Percentiles rank a stretch among this genome's conserved stretches.
These are phyloP conservation scores for Holothuria leucospilota DNA, from an alignment of 53 echinoderm and acorn worm species.

Conservation along the genomic window DNA sequence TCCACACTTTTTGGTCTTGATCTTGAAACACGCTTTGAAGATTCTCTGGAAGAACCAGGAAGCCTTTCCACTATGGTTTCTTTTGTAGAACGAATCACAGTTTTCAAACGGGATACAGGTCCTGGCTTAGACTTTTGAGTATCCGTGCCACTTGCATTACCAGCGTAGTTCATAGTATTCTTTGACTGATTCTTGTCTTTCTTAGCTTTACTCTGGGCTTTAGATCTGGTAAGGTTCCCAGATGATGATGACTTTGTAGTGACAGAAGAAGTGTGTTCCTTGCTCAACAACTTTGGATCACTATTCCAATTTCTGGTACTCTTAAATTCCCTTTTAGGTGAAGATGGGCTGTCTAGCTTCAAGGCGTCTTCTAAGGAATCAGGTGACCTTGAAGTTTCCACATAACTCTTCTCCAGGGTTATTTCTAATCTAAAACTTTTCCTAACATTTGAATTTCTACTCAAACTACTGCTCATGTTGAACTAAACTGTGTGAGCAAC, in stretches of 20 bases:
- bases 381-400: slow-evolving; percentile 38
- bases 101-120: slow-evolving; percentile 34
- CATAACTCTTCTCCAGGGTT: slow-evolving; percentile 42
- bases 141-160: slow-evolving; percentile 2
- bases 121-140: slow-evolving; percentile 43
- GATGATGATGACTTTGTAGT: slow-evolving; percentile 37
- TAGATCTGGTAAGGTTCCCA: slow-evolving; percentile 11
- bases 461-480: slow-evolving; percentile 51
- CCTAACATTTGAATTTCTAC: slow-evolving; percentile 45
- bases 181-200: not conserved
- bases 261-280: not conserved
- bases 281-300: slow-evolving; percentile 33
- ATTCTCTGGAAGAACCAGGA: slow-evolving; percentile 27
- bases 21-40: not conserved
- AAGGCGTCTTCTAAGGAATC: slow-evolving; percentile 6
- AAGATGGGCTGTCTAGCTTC: slow-evolving; percentile 21
- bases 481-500: slow-evolving; percentile 6
- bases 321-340: slow-evolving; percentile 29
- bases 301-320: slow-evolving; percentile 14
- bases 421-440: slow-evolving; percentile 55
- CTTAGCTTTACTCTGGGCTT: not conserved
- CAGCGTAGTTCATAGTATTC: slow-evolving; percentile 33
- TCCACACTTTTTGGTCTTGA: slow-evolving; percentile 35
- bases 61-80: slow-evolving; percentile 37
- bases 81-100: slow-evolving; percentile 42